A percentile compares a stretch with the other conserved stretches of the same genome.
These are phyloP conservation scores for Saccopteryx bilineata DNA, from an alignment of 2,113 vertebrate genomes.

Conservation along the genomic window DNA sequence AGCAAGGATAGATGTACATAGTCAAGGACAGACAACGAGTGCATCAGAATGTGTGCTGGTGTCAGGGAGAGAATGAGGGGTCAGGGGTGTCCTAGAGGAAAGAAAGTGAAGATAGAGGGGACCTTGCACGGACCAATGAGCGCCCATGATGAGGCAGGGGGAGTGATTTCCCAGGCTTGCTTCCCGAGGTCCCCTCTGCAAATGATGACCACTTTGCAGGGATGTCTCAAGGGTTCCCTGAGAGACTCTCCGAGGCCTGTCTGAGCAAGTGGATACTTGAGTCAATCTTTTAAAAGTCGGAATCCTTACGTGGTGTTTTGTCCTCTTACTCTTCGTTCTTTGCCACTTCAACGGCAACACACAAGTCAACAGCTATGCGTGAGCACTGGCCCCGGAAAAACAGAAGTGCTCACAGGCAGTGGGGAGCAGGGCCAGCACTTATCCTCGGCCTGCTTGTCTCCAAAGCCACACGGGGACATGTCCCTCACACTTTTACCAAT, in stretches of 20 bases:
- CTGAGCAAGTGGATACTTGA: background rate
- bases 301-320: background rate
- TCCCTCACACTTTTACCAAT: background rate
- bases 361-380: background rate
- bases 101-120: background rate
- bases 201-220: background rate
- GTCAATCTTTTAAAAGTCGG: background rate
- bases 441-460: background rate
- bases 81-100: background rate
- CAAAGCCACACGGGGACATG: background rate
- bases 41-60: background rate
- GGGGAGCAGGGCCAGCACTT: background rate
- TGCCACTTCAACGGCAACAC: background rate
- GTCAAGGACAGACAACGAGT: background rate
- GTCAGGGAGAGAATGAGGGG: background rate
- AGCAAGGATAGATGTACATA: background rate
- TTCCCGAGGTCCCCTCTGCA: background rate
- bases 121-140: background rate
- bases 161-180: background rate
- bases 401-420: background rate
- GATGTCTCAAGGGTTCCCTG: too few relatives aligned
- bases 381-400: background rate
- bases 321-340: background rate
- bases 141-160: accelerated
- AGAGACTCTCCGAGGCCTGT: background rate